phyloP scores from a whole-genome alignment of 2,113 vertebrate genomes.

The Himantopus leucocephalus region DNA sequence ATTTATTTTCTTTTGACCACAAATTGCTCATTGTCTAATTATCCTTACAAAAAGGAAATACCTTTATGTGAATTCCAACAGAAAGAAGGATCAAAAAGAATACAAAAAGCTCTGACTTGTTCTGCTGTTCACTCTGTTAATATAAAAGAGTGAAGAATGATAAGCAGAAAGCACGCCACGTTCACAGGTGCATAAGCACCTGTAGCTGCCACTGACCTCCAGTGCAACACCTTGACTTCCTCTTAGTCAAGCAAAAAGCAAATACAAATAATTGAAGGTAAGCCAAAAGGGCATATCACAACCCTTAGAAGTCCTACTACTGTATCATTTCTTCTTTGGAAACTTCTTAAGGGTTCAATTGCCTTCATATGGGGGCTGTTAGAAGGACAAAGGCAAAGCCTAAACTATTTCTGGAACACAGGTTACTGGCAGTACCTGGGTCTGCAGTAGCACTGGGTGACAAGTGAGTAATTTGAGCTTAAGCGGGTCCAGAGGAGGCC shows the following conservation, averaged over 20 bases:
- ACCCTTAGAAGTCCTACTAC: background rate
- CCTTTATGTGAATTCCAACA: background rate
- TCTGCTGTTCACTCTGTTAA: background rate
- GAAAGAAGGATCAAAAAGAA: background rate
- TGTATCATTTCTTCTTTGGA: background rate
- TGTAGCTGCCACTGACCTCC: background rate
- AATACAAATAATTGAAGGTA: background rate
- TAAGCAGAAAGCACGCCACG: background rate
- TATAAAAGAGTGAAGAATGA: background rate
- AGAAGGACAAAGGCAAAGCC: background rate
- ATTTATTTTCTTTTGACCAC: background rate
- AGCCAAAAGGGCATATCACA: background rate
- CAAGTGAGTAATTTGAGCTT: background rate
- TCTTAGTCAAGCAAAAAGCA: background rate
- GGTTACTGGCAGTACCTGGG: background rate
- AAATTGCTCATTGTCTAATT: background rate
- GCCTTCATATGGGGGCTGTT: background rate
- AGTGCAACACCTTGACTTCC: background rate
- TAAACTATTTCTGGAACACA: background rate
- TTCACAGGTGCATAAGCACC: background rate
- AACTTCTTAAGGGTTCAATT: background rate
- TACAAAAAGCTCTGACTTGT: background rate
- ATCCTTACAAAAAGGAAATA: background rate
- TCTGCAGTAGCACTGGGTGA: background rate
- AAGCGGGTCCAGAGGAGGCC: background rate